Evolutionary conservation across 2,113 vertebrate genomes (phyloP).

Genomic region (Chaetodon auriga): DNA sequence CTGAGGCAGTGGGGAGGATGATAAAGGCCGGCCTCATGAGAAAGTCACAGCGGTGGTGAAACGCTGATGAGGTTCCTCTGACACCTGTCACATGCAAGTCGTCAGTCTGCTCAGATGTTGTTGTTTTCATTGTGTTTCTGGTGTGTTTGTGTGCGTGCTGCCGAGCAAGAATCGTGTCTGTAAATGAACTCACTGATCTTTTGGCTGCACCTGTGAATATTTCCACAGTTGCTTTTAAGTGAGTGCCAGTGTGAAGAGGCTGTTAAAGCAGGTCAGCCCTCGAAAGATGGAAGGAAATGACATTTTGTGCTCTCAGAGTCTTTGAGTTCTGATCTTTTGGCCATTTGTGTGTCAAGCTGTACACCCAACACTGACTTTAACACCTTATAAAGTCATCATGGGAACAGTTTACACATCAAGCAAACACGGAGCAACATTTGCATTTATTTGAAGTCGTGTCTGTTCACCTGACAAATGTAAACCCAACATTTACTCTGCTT

Average conservation of each 20-base stretch:
- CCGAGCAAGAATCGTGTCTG: too few relatives aligned
- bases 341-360: background rate
- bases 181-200: background rate
- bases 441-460: background rate
- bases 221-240: background rate
- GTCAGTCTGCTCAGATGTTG: background rate
- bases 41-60: slow-evolving; percentile 40
- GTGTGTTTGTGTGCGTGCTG: background rate
- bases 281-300: background rate
- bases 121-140: background rate
- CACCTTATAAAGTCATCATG: background rate
- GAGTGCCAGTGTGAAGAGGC: background rate
- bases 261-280: background rate
- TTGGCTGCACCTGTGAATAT: background rate
- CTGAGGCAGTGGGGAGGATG: slow-evolving; percentile 32
- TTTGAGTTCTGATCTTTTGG: background rate
- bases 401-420: background rate
- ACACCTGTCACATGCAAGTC: background rate
- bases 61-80: background rate
- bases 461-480: background rate
- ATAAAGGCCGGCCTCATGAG: slow-evolving; percentile 55
- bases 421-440: background rate
- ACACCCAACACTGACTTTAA: background rate
- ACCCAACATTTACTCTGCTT: background rate
- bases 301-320: background rate